Conservation (phyloP, 1,140 invertebrate genomes). For the Araneus ventricosus region DNA sequence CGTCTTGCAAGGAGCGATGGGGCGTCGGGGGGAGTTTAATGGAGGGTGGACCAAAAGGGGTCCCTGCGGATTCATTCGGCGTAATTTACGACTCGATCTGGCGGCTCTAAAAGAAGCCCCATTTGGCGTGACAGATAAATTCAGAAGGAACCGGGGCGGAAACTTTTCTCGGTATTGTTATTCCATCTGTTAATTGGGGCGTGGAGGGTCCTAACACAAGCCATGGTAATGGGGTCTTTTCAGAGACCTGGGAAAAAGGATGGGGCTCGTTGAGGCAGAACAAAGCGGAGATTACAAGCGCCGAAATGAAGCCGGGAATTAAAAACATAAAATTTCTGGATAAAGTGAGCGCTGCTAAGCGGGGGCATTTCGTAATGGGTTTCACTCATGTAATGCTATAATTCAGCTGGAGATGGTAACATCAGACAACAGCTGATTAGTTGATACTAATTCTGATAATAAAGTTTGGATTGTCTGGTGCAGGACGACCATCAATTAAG, state of each 20-base stretch:
- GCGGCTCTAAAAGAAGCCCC: not conserved
- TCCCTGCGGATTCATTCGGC: not conserved
- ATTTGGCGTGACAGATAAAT: constrained; percentile 2
- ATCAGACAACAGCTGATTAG: no score
- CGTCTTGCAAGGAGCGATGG: not conserved
- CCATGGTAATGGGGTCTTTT: not conserved
- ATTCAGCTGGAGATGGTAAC: no score
- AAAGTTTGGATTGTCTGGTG: no score
- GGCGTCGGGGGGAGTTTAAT: not conserved
- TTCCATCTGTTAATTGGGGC: constrained; percentile 33
- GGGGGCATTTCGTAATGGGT: no score
- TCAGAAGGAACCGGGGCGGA: not conserved
- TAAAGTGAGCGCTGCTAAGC: no score
- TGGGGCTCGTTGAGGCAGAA: not conserved
- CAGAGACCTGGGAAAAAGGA: not conserved
- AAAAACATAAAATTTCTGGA: not conserved
- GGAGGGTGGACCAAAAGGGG: not conserved
- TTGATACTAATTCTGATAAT: no score
- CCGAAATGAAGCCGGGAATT: not conserved
- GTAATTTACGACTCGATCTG: not conserved
- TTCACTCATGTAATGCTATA: no score
- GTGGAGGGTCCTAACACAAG: not conserved
- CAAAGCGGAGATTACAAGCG: not conserved
- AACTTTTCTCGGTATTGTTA: constrained; percentile 22
- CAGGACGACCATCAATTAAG: no score